Base-by-base conservation (phyloP, 2,113 vertebrate genomes). In the Microcebus jonahi region DNA sequence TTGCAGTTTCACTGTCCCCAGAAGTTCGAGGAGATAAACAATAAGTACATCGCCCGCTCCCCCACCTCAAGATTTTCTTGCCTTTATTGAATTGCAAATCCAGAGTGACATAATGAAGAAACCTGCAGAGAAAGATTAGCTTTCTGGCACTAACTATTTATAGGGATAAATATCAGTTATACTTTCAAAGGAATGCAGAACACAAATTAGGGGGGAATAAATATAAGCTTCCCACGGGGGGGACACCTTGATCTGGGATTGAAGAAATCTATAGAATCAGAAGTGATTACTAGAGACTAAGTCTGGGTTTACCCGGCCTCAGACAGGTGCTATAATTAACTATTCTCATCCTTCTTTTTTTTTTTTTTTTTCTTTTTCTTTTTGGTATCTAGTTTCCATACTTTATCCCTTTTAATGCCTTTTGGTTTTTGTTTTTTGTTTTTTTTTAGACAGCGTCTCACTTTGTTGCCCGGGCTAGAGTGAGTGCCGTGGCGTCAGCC, bases 261-360 rank as follows among this genome's bases (percentile, higher is more conserved):
- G 88, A 86, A 97, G 90, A 97, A 97, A 96, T 88, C 96, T 96
- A 34, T 90, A 92, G 94, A 97, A 96, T 96, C 97, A 97, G 86
- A 97, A 97, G 95, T 95, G 97, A 98, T 98, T 98, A 98, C 95
- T 97, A 57, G 82, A 90, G 57, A 96, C 92, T 95, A 88, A 96
- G 97, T 95, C 96, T 95, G 73, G 96, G 57, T 95, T 97, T 97
- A 95, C 73, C 57, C 95, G 96, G 81, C 18, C 97, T 93, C 61
- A 88, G 79, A 94, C 73, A 87, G 84, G 94, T 87, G 81, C 94
- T 95, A 45, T 97, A 96, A 98, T 97, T 77, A 97, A 96, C 53
- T 36, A 48, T 55, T 88, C 84, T 88, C 50, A 9, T 21, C 55
- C 13, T 89, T 59, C 11, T 88, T 75, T 36, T 55, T 55, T 53